Percentiles rank a stretch among this genome's conserved stretches.
These are phyloP conservation scores for Megastigmus dorsalis DNA, from an alignment of 2,888 invertebrate genomes.

Conservation along the genomic window DNA sequence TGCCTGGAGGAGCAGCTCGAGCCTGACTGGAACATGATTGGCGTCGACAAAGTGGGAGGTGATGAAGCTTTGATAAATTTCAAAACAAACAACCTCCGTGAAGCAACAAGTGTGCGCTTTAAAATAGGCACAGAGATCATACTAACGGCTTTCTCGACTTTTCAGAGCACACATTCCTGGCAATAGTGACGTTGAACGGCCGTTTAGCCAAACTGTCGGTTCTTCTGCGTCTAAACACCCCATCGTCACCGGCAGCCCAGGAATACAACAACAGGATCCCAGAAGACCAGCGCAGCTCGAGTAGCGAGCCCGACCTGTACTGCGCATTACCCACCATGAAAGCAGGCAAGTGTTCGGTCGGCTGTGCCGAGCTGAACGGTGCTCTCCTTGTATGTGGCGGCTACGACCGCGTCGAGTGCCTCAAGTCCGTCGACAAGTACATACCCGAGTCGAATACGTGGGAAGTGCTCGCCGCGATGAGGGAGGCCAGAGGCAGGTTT, in stretches of 20 bases:
- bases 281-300: conserved; percentile 62
- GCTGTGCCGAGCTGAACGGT: conserved; percentile 82
- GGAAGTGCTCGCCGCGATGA: conserved; percentile 82
- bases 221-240: conserved; percentile 76
- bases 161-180: conserved; percentile 79
- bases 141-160: conserved; percentile 34
- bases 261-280: conserved; percentile 57
- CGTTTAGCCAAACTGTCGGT: conserved; percentile 80
- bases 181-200: conserved; percentile 80
- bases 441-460: conserved; percentile 83
- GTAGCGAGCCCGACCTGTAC: conserved; percentile 78
- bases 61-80: too few species aligned
- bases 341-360: conserved; percentile 84
- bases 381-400: conserved; percentile 87
- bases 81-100: too few species aligned
- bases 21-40: conserved; percentile 80
- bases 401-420: conserved; percentile 89
- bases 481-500: conserved; percentile 85
- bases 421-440: conserved; percentile 85
- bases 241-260: conserved; percentile 63
- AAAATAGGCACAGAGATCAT: too few species aligned
- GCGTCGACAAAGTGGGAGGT: conserved; percentile 77
- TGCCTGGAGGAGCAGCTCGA: conserved; percentile 75
- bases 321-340: conserved; percentile 79
- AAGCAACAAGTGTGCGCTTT: too few species aligned